A percentile compares a stretch with the other conserved stretches of the same genome.
Conservation (phyloP, 2,888 invertebrate species). For the Drosophila diplacantha region DNA sequence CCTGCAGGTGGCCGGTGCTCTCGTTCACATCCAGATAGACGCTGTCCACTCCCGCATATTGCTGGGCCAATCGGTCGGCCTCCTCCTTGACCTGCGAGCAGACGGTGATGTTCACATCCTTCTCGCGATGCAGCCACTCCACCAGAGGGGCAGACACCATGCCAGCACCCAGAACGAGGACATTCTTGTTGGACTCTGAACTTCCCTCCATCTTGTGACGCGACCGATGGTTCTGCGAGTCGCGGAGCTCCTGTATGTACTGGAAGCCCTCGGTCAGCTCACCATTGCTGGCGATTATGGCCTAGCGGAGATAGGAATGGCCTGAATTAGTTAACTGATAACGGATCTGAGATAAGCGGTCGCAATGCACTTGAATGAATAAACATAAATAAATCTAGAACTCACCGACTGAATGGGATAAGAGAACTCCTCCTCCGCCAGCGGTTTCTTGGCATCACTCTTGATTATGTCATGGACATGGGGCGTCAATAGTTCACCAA, state of each 20-base stretch:
- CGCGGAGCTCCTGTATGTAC: conserved; percentile 94
- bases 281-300: conserved; percentile 98
- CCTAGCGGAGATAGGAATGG: conserved; percentile 80
- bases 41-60: conserved; percentile 87
- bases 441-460: conserved; percentile 87
- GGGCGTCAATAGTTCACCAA: conserved; percentile 94
- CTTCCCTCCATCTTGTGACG: conserved; percentile 85
- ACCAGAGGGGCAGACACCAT: conserved; percentile 95
- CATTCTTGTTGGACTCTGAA: conserved; percentile 82
- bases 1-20: conserved; percentile 82
- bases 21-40: conserved; percentile 90
- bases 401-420: conserved; percentile 76
- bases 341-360: conserved; percentile 13
- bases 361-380: conserved; percentile 7
- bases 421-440: conserved; percentile 86
- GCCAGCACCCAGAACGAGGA: conserved; percentile 96
- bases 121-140: conserved; percentile 93
- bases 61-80: conserved; percentile 88
- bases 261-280: conserved; percentile 93
- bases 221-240: conserved; percentile 81
- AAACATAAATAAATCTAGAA: conserved; percentile 11
- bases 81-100: conserved; percentile 93
- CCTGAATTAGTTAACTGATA: conserved; percentile 7
- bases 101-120: conserved; percentile 88
- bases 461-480: conserved; percentile 92